Evolutionary conservation across 2,113 vertebrate genomes (phyloP), one percentile per base, ranked within the genome.

Genomic region (Eudyptes chrysolophus): DNA sequence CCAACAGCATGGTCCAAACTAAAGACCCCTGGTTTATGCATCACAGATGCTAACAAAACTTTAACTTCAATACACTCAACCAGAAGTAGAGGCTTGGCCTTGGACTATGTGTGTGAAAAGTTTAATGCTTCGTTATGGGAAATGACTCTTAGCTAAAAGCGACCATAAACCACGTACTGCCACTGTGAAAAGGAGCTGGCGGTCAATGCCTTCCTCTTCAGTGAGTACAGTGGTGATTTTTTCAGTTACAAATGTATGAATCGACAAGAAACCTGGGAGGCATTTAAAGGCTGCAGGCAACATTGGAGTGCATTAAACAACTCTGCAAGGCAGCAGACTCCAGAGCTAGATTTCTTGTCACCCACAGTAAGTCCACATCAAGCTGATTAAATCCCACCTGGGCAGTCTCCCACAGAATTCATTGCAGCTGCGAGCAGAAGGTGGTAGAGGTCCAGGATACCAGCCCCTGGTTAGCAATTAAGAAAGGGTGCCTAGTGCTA

Each of bases 221-320:
- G 44, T 16, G 36, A 46, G 6, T 7, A 26, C 5, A 3, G 71
- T 1, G 0, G 8, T n/a, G 22, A 6, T 38, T 52, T 27, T 60
- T 24, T 20, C 57, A 51, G 65, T 3, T 52, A 15, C 40, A 61
- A 46, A 71, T 7, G 10, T 2, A 7, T 0, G 66, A 76, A 40
- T 9, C 29, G 86, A 42, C 55, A 61, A 27, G 82, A 38, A 49
- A 9, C 51, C 24, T 38, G 60, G 34, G 75, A 68, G 68, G 29
- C 13, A 26, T 44, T 38, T 40, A 42, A 72, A 85, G 32, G 51
- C 65, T 51, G 51, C 36, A 51, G 44, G 51, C 58, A 65, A 27
- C 18, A 4, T 1, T 49, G 51, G 72, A 42, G 64, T 27, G 14
- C n/a, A 10, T 57, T 64, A 70, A 64, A 62, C 38, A 46, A 40